These are phyloP conservation scores for Whitmania pigra DNA, from an alignment of 1,140 invertebrate species.

Conservation along the genomic window DNA sequence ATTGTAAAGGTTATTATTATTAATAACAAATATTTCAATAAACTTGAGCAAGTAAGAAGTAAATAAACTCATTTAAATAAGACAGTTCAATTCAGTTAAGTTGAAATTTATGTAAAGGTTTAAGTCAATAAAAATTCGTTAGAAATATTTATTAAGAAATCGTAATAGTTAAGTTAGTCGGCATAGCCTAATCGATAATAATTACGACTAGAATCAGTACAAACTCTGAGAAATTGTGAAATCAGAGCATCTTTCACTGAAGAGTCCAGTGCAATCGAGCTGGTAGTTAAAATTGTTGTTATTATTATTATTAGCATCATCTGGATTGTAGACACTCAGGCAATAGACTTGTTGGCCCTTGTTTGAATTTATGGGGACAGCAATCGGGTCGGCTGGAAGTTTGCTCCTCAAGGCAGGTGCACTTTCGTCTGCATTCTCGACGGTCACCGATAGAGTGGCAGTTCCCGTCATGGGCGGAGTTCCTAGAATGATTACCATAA, in stretches of 20 bases:
- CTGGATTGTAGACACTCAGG: neutral
- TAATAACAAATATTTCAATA: neutral
- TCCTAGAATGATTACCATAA: constrained; percentile 20
- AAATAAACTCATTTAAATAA: neutral
- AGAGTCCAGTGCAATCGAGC: neutral
- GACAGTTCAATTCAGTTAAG: neutral
- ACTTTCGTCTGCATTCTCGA: constrained; percentile 92
- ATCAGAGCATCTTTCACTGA: neutral
- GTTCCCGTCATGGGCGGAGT: constrained; percentile 53
- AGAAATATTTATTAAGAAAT: too few species aligned
- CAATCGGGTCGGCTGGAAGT: neutral
- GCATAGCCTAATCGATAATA: too few species aligned
- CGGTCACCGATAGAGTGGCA: constrained; percentile 81
- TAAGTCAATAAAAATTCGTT: too few species aligned
- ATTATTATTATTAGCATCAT: neutral
- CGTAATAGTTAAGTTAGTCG: neutral
- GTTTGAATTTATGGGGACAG: neutral
- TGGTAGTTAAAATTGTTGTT: constrained; percentile 1
- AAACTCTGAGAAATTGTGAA: neutral
- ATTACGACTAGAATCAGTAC: neutral
- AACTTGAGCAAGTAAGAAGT: neutral
- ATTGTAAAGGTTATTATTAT: neutral
- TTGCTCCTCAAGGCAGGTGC: constrained; percentile 42
- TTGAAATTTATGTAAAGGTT: too few species aligned
- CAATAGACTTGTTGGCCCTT: neutral